Evolutionary conservation across 2,797 vertebrate genomes (phyloP), one percentile per base, ranked within the genome.

Genomic region (Lutjanus argentimaculatus): DNA sequence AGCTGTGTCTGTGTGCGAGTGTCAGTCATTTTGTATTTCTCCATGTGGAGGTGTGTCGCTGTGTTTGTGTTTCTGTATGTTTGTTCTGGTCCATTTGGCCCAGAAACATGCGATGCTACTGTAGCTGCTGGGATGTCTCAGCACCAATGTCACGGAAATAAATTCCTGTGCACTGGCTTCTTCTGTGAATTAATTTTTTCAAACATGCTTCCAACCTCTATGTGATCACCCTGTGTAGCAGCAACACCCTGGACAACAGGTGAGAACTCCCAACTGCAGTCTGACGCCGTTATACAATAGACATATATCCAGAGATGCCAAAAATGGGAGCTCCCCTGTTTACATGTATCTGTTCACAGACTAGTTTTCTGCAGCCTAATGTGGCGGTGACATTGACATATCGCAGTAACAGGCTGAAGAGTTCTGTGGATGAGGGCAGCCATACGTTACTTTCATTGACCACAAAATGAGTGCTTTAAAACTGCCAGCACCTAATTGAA

Each of bases 1-100:
- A 75, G 75, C 81, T 84, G 89, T 68, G 87, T 80, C 79, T 77
- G n/a, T 17, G 77, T 73, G 53, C 6, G 6, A 49, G 75, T 67
- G 88, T 81, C 80, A 82, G 78, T 86, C 79, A 70, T 59, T 72
- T 79, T 77, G 72, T 85, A 59, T 75, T 46, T 43, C 51, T 77
- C 61, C 70, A 46, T 1, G 55, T 64, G 77, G 57, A 45, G 17
- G 74, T 83, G 77, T 80, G 42, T 66, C 30, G 59, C 52, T 14
- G 64, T 61, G 55, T 40, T 16, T 53, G 25, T 71, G 21, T 42
- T 1, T 67, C 8, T 58, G 55, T 13, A 53, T 52, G 75, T 72
- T 67, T 83, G 74, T 25, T 74, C 49, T 53, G 48, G 48, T 67
- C 75, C 72, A 25, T 72, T 80, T 66, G 71, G 58, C 67, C 64